Base-by-base conservation (phyloP, 2,888 invertebrate species). In the Dermolepida albohirtum region DNA sequence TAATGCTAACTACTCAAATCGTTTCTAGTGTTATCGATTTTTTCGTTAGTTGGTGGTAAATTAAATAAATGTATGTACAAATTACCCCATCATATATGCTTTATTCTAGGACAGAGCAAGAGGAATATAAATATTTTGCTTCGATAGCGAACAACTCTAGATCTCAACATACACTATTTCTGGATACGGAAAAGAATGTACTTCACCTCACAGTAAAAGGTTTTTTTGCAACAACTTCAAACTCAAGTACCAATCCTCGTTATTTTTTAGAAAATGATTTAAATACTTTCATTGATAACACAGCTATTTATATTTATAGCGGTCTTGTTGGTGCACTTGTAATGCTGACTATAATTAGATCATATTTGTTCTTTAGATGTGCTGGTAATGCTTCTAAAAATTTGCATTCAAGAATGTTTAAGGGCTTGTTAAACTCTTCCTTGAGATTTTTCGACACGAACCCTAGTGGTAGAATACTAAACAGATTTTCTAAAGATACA, bases 381-480 rank as follows among this genome's bases (percentile, higher is more conserved):
- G 89, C 90, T 68, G 86, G 91, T 75, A 81, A 83, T 4, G 89
- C 92, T 0, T 92, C 92, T 0, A 87, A 86, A 70, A 87, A 85
- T 22, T 84, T 94, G 0, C 93, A 94, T 79, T 87, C 90, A 77
- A 82, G 74, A 11, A 92, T 93, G 90, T 93, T 94, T 79, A 82
- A 84, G 68, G 82, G 84, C 43, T 86, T 89, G 70, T 76, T 84
- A 16, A 77, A 77, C 22, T 84, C 88, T 0, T 85, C 86, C 0
- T 88, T 91, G 84, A 80, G 86, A 66, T 96, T 96, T 81, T 96
- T 95, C 79, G 94, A 95, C 77, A 90, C 89, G 0, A 96, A 95
- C 81, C 93, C 95, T 1, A 89, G 90, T 74, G 92, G 92, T 41
- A 86, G 92, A 59, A 92, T 96, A 71, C 85, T 96, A 51, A 92